Conservation (phyloP, 2,113 vertebrate genomes). For the Puntigrus tetrazona region DNA sequence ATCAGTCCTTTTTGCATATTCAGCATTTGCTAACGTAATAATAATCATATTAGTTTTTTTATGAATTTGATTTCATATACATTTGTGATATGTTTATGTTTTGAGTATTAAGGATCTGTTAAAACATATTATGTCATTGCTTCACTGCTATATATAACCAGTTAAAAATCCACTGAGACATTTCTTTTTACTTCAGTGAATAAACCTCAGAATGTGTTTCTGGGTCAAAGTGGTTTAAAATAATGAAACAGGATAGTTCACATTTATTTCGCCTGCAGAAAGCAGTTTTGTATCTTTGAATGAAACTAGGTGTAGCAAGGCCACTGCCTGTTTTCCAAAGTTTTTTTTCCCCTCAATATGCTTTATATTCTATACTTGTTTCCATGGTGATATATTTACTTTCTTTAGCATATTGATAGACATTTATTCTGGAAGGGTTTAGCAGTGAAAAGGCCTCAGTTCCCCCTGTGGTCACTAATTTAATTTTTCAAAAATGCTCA, state of each 20-base stretch:
- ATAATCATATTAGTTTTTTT: neutral
- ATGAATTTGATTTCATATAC: neutral
- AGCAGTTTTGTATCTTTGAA: slow-evolving; percentile 16
- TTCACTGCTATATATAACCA: neutral
- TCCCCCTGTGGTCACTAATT: neutral
- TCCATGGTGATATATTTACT: slow-evolving; percentile 49
- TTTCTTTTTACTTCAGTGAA: neutral
- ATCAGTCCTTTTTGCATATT: neutral
- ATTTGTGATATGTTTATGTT: neutral
- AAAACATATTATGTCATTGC: neutral
- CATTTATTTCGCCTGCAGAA: neutral
- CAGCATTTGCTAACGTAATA: too few species aligned
- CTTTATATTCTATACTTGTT: slow-evolving; percentile 31
- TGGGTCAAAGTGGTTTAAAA: neutral
- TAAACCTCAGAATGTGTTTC: neutral
- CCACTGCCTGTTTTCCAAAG: neutral
- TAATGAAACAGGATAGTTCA: neutral
- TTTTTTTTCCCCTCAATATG: neutral
- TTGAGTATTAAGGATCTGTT: neutral
- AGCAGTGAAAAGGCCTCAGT: slow-evolving; percentile 3
- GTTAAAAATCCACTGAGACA: neutral
- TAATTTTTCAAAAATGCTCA: neutral
- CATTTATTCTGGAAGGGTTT: slow-evolving; percentile 21
- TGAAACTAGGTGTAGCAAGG: slow-evolving; percentile 23
- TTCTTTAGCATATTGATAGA: slow-evolving; percentile 36